Conservation (phyloP, 2,113 vertebrate genomes). For the Thymallus thymallus region DNA sequence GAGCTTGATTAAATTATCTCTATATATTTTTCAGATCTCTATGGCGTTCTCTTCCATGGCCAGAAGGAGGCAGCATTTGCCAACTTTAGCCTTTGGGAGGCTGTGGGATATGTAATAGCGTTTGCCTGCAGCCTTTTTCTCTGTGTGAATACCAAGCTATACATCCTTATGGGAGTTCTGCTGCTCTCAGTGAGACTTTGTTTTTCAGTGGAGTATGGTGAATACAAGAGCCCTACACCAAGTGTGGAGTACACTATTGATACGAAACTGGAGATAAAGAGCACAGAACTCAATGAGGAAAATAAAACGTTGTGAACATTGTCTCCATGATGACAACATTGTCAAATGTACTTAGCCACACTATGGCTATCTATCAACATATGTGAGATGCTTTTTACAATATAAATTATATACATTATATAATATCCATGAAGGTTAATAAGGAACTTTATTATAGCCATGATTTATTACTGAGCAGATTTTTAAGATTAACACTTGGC, state of each 20-base stretch:
- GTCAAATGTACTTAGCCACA: too few species aligned
- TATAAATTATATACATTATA: too few species aligned
- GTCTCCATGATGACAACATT: too few species aligned
- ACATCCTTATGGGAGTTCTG: slow-evolving; percentile 77
- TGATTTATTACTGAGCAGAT: too few species aligned
- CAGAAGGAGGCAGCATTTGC: slow-evolving; percentile 91
- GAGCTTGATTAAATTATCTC: too few species aligned
- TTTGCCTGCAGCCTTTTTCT: slow-evolving; percentile 87
- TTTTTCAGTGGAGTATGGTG: slow-evolving; percentile 75
- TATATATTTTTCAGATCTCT: slow-evolving; percentile 75
- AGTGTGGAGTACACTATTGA: not conserved
- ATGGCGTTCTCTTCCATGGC: slow-evolving; percentile 81
- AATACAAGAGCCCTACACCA: slow-evolving; percentile 66
- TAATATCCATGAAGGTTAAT: too few species aligned
- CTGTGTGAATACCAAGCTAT: slow-evolving; percentile 83
- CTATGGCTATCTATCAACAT: too few species aligned
- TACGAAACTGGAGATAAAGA: too few species aligned
- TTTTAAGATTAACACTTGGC: too few species aligned
- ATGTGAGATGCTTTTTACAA: too few species aligned
- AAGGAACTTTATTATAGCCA: too few species aligned
- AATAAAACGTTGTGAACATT: not conserved
- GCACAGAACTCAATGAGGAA: not conserved
- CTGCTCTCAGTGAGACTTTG: slow-evolving; percentile 69
- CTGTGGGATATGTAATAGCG: slow-evolving; percentile 84
- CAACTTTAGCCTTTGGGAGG: slow-evolving; percentile 94